Evolutionary conservation across 2,888 invertebrate genomes (phyloP).

Genomic region (Dorcus parallelipipedus): DNA sequence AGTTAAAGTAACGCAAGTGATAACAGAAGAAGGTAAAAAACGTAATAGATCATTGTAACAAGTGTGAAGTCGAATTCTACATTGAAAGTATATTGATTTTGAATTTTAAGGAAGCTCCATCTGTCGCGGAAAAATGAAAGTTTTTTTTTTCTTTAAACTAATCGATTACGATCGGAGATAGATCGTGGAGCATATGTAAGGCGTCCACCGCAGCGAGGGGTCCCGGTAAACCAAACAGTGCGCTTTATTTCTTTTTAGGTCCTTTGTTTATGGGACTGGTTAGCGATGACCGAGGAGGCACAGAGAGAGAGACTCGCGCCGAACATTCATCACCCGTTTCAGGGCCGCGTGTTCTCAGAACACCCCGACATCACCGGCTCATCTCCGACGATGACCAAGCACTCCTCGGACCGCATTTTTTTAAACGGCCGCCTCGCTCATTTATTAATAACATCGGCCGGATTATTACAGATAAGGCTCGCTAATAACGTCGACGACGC

Average conservation of each 20-base stretch:
- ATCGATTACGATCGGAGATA: too few relatives aligned
- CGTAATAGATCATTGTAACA: too few relatives aligned
- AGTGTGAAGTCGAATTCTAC: too few relatives aligned
- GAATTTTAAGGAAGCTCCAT: too few relatives aligned
- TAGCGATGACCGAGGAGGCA: constrained; percentile 4
- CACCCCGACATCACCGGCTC: not conserved
- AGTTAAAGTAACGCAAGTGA: too few relatives aligned
- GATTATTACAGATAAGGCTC: not conserved
- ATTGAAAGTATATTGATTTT: too few relatives aligned
- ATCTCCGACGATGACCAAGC: not conserved
- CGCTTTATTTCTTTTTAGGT: constrained; percentile 3
- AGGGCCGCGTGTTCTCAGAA: constrained; percentile 1
- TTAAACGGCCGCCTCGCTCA: not conserved
- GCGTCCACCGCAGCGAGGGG: constrained; percentile 3
- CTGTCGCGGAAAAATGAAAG: too few relatives aligned
- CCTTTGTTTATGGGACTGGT: constrained; percentile 10
- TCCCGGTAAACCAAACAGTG: constrained; percentile 7
- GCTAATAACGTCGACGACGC: not conserved
- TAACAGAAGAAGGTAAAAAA: too few relatives aligned
- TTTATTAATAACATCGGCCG: not conserved
- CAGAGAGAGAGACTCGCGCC: not conserved
- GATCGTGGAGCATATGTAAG: not conserved
- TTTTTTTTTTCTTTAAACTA: too few relatives aligned
- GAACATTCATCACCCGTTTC: constrained; percentile 15
- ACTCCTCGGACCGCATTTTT: not conserved